Conservation (phyloP, 1,140 invertebrate species). For the Leptinotarsa defecta region DNA sequence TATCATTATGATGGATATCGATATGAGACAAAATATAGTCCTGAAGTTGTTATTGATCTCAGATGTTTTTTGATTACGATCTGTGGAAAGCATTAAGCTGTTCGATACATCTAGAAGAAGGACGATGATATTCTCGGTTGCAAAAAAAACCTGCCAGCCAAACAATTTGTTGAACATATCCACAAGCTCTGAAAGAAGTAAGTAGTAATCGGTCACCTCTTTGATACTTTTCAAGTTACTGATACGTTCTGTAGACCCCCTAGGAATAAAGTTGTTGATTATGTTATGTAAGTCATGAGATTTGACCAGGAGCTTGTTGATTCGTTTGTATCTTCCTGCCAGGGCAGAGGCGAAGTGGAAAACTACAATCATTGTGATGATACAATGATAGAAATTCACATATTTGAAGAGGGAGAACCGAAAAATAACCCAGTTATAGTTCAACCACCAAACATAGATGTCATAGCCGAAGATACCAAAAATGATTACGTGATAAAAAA, state of each 20-base stretch:
- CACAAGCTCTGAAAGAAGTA: conserved; percentile 20
- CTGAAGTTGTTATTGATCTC: neutral
- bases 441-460: conserved; percentile 7
- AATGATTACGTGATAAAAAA: neutral
- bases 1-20: conserved; percentile 7
- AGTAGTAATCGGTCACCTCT: conserved; percentile 19
- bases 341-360: conserved; percentile 15
- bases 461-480: conserved; percentile 12
- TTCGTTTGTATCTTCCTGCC: neutral
- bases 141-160: conserved; percentile 21
- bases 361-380: neutral
- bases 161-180: conserved; percentile 26
- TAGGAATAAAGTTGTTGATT: conserved; percentile 15
- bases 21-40: conserved; percentile 10
- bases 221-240: conserved; percentile 21
- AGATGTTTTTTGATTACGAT: neutral
- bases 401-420: conserved; percentile 11
- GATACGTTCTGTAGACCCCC: neutral
- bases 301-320: conserved; percentile 18
- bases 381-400: conserved; percentile 7
- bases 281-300: conserved; percentile 18
- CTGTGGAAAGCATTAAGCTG: conserved; percentile 14
- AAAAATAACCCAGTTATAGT: conserved; percentile 7
- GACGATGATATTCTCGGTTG: conserved; percentile 8
- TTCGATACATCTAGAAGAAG: conserved; percentile 3